A percentile compares a stretch with the other conserved stretches of the same genome.
These are phyloP conservation scores for Stenchaetothrips biformis DNA, from an alignment of 2,888 invertebrate genomes.

Conservation along the genomic window DNA sequence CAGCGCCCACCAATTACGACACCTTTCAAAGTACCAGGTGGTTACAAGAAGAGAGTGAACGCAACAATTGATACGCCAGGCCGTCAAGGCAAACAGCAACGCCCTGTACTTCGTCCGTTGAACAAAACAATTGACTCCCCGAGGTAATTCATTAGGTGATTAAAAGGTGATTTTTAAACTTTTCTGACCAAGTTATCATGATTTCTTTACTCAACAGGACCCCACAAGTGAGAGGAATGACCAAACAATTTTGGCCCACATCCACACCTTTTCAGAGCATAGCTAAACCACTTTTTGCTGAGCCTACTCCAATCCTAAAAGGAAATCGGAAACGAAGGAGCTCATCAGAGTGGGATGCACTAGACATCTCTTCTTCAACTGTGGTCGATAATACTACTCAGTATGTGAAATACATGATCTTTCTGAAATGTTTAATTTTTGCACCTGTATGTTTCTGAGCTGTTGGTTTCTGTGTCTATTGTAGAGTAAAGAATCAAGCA, in stretches of 20 bases:
- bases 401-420: not conserved
- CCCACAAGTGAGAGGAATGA: not conserved
- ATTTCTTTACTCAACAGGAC: not conserved
- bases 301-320: not conserved
- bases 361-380: not conserved
- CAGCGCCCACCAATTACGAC: not conserved
- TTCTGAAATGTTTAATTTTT: not conserved
- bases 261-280: not conserved
- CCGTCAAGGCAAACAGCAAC: not conserved
- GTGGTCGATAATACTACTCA: not conserved
- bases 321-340: not conserved
- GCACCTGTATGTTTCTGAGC: not conserved
- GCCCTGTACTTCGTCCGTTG: not conserved
- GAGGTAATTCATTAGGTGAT: not conserved
- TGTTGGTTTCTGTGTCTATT: not conserved
- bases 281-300: not conserved
- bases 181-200: not conserved
- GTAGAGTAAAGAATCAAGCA: not conserved
- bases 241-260: not conserved
- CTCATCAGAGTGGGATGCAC: not conserved
- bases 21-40: not conserved
- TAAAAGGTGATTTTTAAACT: not conserved
- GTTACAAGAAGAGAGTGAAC: not conserved
- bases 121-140: slow-evolving; percentile 1
- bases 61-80: not conserved